These are phyloP conservation scores for Choreutis nemorana DNA, from an alignment of 2,888 invertebrate genomes.

Conservation along the genomic window DNA sequence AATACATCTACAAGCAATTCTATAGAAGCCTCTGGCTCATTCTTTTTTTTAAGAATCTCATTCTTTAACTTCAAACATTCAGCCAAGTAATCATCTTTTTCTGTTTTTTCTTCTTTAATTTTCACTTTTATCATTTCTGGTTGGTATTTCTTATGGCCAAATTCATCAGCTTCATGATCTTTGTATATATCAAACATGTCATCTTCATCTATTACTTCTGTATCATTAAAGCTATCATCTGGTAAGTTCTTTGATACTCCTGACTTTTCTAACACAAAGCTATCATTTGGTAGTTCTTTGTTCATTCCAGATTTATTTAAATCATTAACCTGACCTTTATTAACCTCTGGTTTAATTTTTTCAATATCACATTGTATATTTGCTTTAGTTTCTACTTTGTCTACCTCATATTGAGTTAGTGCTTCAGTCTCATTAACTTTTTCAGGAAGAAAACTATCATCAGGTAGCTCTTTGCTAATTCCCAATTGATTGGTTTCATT, in stretches of 20 bases:
- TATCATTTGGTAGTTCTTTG: no score
- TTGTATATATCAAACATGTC: slow-evolving; percentile 58
- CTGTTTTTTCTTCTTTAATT: slow-evolving; percentile 23
- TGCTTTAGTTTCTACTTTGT: background rate
- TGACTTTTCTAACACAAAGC: slow-evolving; percentile 23
- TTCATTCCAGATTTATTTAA: no score
- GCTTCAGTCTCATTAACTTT: slow-evolving; percentile 15
- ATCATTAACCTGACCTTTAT: no score
- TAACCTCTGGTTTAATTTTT: slow-evolving; percentile 3
- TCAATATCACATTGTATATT: slow-evolving; percentile 1
- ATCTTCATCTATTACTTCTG: slow-evolving; percentile 34
- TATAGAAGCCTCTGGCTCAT: slow-evolving; percentile 32
- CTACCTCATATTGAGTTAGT: background rate
- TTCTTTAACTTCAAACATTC: slow-evolving; percentile 50
- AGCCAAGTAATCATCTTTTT: slow-evolving; percentile 33
- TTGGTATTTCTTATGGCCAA: slow-evolving; percentile 55
- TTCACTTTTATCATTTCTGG: slow-evolving; percentile 42
- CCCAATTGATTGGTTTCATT: slow-evolving; percentile 1
- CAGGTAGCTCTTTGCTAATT: slow-evolving; percentile 15
- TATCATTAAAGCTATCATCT: slow-evolving; percentile 41
- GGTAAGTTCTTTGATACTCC: slow-evolving; percentile 30
- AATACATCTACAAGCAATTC: slow-evolving; percentile 40
- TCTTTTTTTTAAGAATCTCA: slow-evolving; percentile 36
- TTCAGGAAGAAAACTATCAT: slow-evolving; percentile 14
- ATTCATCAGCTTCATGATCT: slow-evolving; percentile 48